A percentile compares a stretch with the other conserved stretches of the same genome.
Conservation (phyloP, 2,888 invertebrate species). For the Andrena trimmerana region DNA sequence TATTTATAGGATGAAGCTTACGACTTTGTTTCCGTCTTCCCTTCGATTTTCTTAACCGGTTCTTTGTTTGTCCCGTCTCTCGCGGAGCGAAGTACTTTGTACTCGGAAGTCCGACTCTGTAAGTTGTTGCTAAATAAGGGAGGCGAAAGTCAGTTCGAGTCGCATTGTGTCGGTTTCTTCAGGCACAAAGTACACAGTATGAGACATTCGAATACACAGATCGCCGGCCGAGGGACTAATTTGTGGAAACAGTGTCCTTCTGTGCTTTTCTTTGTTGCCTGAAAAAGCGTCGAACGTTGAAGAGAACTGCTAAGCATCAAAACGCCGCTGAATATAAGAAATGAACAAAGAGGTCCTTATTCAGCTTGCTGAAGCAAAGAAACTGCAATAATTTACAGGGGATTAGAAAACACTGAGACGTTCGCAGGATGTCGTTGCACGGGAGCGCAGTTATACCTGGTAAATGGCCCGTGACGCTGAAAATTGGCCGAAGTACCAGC, state of each 20-base stretch:
- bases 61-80: neutral
- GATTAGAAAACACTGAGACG: conserved; percentile 3
- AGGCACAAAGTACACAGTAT: neutral
- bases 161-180: neutral
- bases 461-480: conserved; percentile 8
- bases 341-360: conserved; percentile 28
- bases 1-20: conserved; percentile 33
- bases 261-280: neutral
- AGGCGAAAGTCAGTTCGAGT: conserved; percentile 12
- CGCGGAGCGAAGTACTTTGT: conserved; percentile 30
- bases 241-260: neutral
- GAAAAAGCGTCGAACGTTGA: neutral
- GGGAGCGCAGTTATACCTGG: conserved; percentile 17
- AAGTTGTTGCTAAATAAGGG: neutral
- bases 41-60: neutral
- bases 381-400: conserved; percentile 26
- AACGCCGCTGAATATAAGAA: neutral
- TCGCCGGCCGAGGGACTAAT: neutral
- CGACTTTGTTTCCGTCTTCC: conserved; percentile 13
- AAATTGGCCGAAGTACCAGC: conserved; percentile 7
- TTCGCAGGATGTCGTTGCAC: neutral
- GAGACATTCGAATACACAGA: conserved; percentile 4
- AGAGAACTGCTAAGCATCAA: neutral
- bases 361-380: neutral
- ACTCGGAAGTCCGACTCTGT: conserved; percentile 20